Evolutionary conservation across 2,888 invertebrate genomes (phyloP), one percentile per base, ranked within the genome.

Genomic region (Sturmia bella): DNA sequence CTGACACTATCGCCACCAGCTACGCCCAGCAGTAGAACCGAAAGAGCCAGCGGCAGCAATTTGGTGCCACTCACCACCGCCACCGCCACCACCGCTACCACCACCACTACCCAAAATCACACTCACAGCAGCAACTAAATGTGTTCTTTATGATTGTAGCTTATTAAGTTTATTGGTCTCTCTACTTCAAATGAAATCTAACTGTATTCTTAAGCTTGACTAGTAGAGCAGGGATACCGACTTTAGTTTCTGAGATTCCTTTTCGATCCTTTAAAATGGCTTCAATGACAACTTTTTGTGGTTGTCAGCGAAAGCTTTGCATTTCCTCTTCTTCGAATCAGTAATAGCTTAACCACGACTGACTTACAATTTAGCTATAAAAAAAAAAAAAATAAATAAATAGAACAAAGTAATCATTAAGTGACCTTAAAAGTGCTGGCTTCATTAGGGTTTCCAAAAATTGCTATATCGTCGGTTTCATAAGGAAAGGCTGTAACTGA

Each of bases 1-100:
- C 81, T 37, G 32, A 86, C 59, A 56, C 83, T 32, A 59, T 78
- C 84, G 37, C 43, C 84, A 15, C 76, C 78, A 9, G 74, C 84
- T 52, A 73, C 80, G 11, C 48, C 83, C 32, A 68, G 83, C 48
- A 77, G 80, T 56, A 64, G 84, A 54, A 17, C 61, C 13, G 84
- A 84, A 21, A 43, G 68, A 15, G 81, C 81, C 32, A 74, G 83
- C 37, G 50, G 79, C 59, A 79, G 80, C 50, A 74, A 59, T 32
- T 21, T 39, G 59, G 9, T 54, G 48, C 59, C 48, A n/a, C n/a
- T n/a, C 50, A 50, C 57, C 15, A 43, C 54, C 45, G 11, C 48
- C 24, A 27, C 48, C 27, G n/a, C 48, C 50, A 50, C 57, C 15
- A 43, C 54, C 45, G 11, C 48, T 17, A 27, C 48, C 27, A 21